phyloP scores from a whole-genome alignment of 2,888 invertebrate species.

The Phyllotreta cruciferae region DNA sequence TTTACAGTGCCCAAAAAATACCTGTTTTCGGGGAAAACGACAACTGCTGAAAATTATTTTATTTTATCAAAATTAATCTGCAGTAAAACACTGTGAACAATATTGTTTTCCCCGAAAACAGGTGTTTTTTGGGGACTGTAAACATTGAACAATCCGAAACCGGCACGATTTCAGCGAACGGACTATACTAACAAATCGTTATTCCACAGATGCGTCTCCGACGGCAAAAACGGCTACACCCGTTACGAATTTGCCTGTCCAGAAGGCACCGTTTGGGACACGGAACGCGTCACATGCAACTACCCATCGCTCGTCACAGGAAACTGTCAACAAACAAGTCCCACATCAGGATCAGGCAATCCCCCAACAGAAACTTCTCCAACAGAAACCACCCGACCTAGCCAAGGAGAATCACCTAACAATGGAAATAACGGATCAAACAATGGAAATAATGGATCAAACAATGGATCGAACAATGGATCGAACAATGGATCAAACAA shows the following conservation, averaged over 20 bases:
- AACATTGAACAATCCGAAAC: too few species aligned
- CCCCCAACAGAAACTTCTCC: slow-evolving; percentile 1
- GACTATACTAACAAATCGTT: slow-evolving; percentile 54
- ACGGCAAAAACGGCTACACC: slow-evolving; percentile 63
- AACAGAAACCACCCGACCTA: neutral
- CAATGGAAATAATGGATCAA: neutral
- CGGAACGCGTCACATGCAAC: slow-evolving; percentile 71
- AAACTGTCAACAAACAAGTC: slow-evolving; percentile 27
- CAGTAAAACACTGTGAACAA: too few species aligned
- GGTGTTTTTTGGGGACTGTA: too few species aligned
- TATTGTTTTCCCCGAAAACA: too few species aligned
- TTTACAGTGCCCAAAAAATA: too few species aligned
- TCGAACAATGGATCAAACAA: neutral
- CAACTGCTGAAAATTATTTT: too few species aligned
- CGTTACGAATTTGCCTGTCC: slow-evolving; percentile 73
- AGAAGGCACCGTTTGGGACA: slow-evolving; percentile 77
- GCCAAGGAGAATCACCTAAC: neutral
- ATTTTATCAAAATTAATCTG: too few species aligned
- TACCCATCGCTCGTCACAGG: slow-evolving; percentile 64
- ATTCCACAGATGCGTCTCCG: slow-evolving; percentile 77
- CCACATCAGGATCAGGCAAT: slow-evolving; percentile 2
- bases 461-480: neutral
- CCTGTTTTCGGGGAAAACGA: too few species aligned
- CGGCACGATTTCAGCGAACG: too few species aligned
- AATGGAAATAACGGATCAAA: neutral